Base-by-base conservation (phyloP, 2,888 invertebrate genomes). In the Lypha dubia region DNA sequence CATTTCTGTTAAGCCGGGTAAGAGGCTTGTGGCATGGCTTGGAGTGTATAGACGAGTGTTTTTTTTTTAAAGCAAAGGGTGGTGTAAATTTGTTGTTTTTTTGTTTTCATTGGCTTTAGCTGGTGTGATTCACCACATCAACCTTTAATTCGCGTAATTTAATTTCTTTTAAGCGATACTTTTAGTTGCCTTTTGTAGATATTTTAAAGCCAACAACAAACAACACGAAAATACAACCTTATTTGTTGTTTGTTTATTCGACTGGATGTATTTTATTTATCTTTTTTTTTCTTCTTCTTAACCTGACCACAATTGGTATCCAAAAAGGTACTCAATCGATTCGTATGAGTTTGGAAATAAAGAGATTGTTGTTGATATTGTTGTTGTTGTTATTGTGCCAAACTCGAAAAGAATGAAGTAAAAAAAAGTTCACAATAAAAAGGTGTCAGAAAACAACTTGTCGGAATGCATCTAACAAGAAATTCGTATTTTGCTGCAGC, bases 381-480 rank as follows among this genome's bases (percentile, higher is more conserved):
- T 67, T 74, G 20, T 22, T 73, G 35, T 56, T 77, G 68, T 53
- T 70, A 15, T 67, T 77, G 41, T 58, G 44, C 51, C 53, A 51
- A 68, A 65, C n/a, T n/a, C n/a, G n/a, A 46, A 46, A 58, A 38
- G 11, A 41, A 58, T 38, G 77, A 79, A 75, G 79, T 83, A 71
- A 35, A 28, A 17, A 49, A 24, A 75, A 63, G 56, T 20, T 71
- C 46, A 71, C 71, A 73, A 86, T 86, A 84, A 87, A 89, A 90
- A 91, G 91, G 92, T 92, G 92, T 92, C 92, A 92, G 92, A 90
- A 92, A 92, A 92, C 92, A 92, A 92, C 91, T 92, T 92, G 92
- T 92, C 92, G 91, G 91, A 91, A 92, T 92, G 91, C 92, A 92
- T 92, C 91, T 92, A 92, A 92, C 92, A 92, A 92, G 92, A 91